Evolutionary conservation across 2,113 vertebrate genomes (phyloP).

Genomic region (Hemibagrus wyckioides): DNA sequence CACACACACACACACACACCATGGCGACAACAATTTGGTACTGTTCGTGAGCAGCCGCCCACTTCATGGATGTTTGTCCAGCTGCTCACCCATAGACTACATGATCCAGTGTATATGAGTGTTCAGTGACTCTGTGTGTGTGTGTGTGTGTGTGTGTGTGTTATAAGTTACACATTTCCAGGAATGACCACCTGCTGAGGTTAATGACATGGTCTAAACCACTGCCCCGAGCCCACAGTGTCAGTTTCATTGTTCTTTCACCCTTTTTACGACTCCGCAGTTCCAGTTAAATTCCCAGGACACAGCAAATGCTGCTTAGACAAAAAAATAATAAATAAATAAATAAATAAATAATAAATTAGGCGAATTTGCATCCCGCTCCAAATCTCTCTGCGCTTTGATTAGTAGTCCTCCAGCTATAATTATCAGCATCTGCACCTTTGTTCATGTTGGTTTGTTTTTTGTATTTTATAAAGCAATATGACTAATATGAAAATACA

Average conservation of each 20-base stretch:
- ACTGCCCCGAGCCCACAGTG: slow-evolving; percentile 28
- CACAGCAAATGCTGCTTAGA: not conserved
- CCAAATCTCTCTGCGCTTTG: not conserved
- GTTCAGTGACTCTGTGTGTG: slow-evolving; percentile 16
- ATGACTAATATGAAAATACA: not conserved
- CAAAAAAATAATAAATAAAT: not conserved
- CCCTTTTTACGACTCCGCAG: slow-evolving; percentile 17
- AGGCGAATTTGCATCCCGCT: not conserved
- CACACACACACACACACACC: not conserved
- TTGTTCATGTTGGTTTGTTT: not conserved
- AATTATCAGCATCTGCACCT: not conserved
- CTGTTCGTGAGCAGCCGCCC: slow-evolving; percentile 63
- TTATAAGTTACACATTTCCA: slow-evolving; percentile 50
- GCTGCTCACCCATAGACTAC: slow-evolving; percentile 66
- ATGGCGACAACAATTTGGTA: slow-evolving; percentile 63
- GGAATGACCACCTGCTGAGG: slow-evolving; percentile 49
- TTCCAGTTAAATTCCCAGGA: not conserved
- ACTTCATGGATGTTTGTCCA: slow-evolving; percentile 68
- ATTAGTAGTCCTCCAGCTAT: not conserved
- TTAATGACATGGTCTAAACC: slow-evolving; percentile 42
- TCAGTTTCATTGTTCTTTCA: slow-evolving; percentile 28
- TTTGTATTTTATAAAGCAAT: not conserved
- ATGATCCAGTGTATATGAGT: slow-evolving; percentile 49
- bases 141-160: slow-evolving; percentile 34
- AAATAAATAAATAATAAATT: not conserved